Conservation (phyloP, 1,140 invertebrate genomes). For the Steinernema khuongi region DNA sequence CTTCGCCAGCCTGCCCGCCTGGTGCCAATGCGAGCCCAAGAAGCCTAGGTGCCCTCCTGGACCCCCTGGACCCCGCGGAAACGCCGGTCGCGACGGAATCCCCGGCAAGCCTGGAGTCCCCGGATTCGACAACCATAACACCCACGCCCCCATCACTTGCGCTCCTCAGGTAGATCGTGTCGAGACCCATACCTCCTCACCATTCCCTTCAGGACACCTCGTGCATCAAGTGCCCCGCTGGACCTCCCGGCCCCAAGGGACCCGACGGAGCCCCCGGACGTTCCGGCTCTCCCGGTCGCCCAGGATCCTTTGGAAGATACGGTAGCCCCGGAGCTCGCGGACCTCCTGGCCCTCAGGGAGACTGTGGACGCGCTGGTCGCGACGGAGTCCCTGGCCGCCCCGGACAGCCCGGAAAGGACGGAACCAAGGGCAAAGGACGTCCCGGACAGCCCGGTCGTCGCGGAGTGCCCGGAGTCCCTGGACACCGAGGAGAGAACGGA, state of each 20-base stretch:
- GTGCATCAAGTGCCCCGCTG: slow-evolving; percentile 16
- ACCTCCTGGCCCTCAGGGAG: slow-evolving; percentile 20
- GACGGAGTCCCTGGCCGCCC: slow-evolving; percentile 21
- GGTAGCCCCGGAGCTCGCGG: slow-evolving; percentile 26
- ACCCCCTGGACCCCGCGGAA: slow-evolving; percentile 37
- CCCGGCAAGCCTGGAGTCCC: slow-evolving; percentile 36
- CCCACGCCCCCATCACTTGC: slow-evolving; percentile 14
- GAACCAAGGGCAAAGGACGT: slow-evolving; percentile 14
- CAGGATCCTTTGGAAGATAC: slow-evolving; percentile 7
- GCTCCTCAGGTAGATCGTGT: slow-evolving; percentile 22
- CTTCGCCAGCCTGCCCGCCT: slow-evolving; percentile 39
- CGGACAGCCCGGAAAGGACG: slow-evolving; percentile 38
- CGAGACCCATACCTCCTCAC: neutral
- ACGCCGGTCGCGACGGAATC: slow-evolving; percentile 30
- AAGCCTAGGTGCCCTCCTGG: slow-evolving; percentile 47
- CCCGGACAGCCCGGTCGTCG: slow-evolving; percentile 9
- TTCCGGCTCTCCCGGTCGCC: slow-evolving; percentile 13
- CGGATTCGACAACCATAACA: slow-evolving; percentile 32
- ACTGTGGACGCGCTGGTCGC: slow-evolving; percentile 15
- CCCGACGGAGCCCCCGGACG: slow-evolving; percentile 22
- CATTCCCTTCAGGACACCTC: slow-evolving; percentile 9
- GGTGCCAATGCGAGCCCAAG: slow-evolving; percentile 47
- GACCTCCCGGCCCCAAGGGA: slow-evolving; percentile 19
- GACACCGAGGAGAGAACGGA: slow-evolving; percentile 10
- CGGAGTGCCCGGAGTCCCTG: slow-evolving; percentile 10